A percentile compares a stretch with the other conserved stretches of the same genome.
These are phyloP conservation scores for Berghia stephanieae DNA, from an alignment of 1,140 invertebrate species.

Conservation along the genomic window DNA sequence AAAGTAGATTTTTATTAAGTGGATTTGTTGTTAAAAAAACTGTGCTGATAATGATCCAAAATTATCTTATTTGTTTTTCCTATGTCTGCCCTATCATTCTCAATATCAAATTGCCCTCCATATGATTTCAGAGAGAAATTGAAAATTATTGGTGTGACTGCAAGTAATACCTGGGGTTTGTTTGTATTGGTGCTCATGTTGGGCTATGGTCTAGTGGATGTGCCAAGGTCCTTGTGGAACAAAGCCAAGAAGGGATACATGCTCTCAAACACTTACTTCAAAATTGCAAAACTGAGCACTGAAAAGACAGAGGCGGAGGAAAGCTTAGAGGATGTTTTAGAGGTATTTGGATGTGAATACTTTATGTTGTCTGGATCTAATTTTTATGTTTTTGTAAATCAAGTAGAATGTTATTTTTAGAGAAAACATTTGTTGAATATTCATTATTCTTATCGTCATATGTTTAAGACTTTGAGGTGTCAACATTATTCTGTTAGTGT, in stretches of 20 bases:
- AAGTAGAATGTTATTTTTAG: no score
- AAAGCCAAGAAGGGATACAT: conserved; percentile 73
- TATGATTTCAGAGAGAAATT: conserved; percentile 78
- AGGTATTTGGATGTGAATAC: conserved; percentile 72
- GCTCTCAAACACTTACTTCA: conserved; percentile 92
- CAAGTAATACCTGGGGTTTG: conserved; percentile 99
- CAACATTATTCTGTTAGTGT: no score
- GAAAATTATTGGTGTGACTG: conserved; percentile 97
- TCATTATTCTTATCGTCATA: no score
- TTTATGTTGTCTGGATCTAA: not conserved
- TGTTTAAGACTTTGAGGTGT: no score
- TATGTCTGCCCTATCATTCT: no score
- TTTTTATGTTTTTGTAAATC: not conserved
- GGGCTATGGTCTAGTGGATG: conserved; percentile 96
- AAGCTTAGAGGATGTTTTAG: conserved; percentile 89
- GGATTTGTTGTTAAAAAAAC: no score
- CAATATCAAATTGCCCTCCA: not conserved
- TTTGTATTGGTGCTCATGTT: conserved; percentile 93
- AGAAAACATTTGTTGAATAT: no score
- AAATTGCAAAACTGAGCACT: conserved; percentile 94
- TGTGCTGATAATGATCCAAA: no score
- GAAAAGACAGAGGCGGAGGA: conserved; percentile 98
- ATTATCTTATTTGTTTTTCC: no score
- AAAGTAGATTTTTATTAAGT: no score
- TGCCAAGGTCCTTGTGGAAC: conserved; percentile 90